phyloP scores from a whole-genome alignment of 2,888 invertebrate species.

The Ectropis crepuscularia region DNA sequence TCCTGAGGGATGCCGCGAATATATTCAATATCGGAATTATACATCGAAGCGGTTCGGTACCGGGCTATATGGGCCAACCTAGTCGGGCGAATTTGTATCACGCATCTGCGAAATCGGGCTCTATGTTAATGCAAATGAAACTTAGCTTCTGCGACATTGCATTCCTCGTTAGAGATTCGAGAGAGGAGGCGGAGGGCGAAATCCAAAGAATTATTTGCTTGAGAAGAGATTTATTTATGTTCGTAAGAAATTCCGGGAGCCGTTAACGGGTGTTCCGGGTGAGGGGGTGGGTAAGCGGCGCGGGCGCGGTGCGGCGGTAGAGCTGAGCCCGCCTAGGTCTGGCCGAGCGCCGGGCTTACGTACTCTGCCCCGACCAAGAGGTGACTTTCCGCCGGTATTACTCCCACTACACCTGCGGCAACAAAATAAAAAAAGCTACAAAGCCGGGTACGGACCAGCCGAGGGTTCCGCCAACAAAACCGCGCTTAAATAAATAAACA shows the following conservation, averaged over 20 bases:
- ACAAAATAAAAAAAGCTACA: conserved; percentile 83
- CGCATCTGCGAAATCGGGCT: conserved; percentile 78
- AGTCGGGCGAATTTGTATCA: conserved; percentile 75
- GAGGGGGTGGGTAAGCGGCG: conserved; percentile 63
- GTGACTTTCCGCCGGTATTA: conserved; percentile 86
- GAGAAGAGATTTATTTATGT: conserved; percentile 78
- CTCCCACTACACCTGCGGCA: conserved; percentile 87
- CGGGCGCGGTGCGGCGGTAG: conserved; percentile 46
- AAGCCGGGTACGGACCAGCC: conserved; percentile 72
- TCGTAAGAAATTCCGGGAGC: conserved; percentile 75
- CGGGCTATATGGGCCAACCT: conserved; percentile 83
- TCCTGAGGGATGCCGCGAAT: conserved; percentile 82
- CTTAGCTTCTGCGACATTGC: conserved; percentile 77
- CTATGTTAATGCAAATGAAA: conserved; percentile 51
- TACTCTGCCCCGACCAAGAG: conserved; percentile 87
- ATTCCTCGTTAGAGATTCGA: conserved; percentile 73
- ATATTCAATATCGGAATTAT: conserved; percentile 56
- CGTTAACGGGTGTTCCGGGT: conserved; percentile 74
- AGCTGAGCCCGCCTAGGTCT: conserved; percentile 65
- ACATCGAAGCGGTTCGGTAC: conserved; percentile 62
- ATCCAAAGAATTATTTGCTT: conserved; percentile 77
- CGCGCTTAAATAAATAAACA: conserved; percentile 67
- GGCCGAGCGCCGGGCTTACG: conserved; percentile 82
- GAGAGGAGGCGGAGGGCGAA: conserved; percentile 66
- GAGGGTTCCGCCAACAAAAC: conserved; percentile 64